A percentile compares a stretch with the other conserved stretches of the same genome.
phyloP scores from a whole-genome alignment of 2,888 invertebrate genomes.

The Smittia sp. region DNA sequence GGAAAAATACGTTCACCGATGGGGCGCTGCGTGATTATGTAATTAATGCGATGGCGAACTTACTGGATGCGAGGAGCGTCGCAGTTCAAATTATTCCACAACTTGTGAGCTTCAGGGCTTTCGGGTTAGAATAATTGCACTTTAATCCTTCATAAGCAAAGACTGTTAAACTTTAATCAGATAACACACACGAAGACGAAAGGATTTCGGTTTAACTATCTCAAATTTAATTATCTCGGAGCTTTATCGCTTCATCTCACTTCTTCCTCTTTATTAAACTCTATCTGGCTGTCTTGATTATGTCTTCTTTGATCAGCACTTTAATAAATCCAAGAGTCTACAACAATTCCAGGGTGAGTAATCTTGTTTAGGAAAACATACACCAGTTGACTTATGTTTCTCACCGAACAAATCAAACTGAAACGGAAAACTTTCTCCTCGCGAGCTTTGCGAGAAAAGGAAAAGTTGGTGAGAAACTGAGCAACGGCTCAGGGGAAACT shows the following conservation, averaged over 20 bases:
- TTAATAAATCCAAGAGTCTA: background rate
- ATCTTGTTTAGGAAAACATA: no score
- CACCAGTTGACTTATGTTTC: no score
- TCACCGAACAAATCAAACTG: no score
- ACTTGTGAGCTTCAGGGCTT: constrained; percentile 5
- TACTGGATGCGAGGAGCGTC: background rate
- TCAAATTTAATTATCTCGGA: constrained; percentile 2
- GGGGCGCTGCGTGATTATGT: background rate
- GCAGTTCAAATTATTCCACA: background rate
- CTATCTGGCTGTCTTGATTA: background rate
- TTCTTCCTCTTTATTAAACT: no score
- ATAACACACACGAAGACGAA: background rate
- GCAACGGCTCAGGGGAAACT: no score
- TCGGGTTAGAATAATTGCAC: background rate
- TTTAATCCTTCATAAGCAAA: background rate
- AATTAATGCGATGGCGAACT: background rate
- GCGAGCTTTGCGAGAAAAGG: no score
- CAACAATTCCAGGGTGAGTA: no score
- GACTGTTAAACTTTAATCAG: background rate
- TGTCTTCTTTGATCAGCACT: background rate
- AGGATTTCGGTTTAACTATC: background rate
- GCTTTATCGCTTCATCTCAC: background rate
- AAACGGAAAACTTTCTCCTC: no score
- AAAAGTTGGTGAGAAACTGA: no score
- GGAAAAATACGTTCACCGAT: background rate